Conservation (phyloP, 2,888 invertebrate species). For the Thereva unica region DNA sequence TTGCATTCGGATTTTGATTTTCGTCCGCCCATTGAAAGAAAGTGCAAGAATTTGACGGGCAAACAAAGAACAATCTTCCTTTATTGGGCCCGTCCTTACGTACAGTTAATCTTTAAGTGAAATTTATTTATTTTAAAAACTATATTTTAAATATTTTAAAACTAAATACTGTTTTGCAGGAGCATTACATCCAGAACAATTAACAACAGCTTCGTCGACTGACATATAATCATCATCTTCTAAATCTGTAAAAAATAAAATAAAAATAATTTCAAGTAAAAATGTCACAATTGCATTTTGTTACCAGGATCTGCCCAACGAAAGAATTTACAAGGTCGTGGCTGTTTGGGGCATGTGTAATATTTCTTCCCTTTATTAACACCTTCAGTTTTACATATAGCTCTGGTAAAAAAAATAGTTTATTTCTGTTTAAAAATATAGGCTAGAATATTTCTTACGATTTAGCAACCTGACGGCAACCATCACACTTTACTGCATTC, state of each 20-base stretch:
- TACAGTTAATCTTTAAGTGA: constrained; percentile 68
- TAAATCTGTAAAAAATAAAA: no score
- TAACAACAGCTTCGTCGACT: constrained; percentile 37
- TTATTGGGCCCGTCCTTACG: constrained; percentile 84
- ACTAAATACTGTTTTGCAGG: constrained; percentile 47
- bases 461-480: constrained; percentile 51
- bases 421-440: background rate
- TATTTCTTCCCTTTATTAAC: no score
- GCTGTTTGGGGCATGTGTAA: no score
- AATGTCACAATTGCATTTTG: no score
- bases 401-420: constrained; percentile 3
- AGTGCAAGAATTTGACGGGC: constrained; percentile 70
- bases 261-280: no score
- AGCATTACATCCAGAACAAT: constrained; percentile 52
- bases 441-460: constrained; percentile 42
- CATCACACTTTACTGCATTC: constrained; percentile 47
- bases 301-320: no score
- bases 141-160: constrained; percentile 24
- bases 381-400: no score
- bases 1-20: background rate
- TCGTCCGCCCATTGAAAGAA: constrained; percentile 83
- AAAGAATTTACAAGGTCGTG: no score
- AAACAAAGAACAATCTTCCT: constrained; percentile 79
- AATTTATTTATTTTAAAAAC: constrained; percentile 1
- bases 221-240: no score